Percentiles rank a stretch among this genome's conserved stretches.
These are phyloP conservation scores for Drosophila pseudotalamancana DNA, from an alignment of 2,888 invertebrate genomes.

Conservation along the genomic window DNA sequence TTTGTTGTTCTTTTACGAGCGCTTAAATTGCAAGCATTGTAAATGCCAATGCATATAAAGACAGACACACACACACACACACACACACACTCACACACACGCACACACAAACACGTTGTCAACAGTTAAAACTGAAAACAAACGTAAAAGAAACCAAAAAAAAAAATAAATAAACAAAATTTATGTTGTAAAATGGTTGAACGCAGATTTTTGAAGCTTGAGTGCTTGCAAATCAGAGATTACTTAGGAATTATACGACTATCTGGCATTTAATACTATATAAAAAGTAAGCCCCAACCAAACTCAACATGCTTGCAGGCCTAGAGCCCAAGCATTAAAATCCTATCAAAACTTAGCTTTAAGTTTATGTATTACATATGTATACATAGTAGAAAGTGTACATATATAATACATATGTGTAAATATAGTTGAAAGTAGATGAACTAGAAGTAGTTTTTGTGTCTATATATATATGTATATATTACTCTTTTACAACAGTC, in stretches of 20 bases:
- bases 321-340: background rate
- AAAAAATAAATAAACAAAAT: conserved; percentile 5
- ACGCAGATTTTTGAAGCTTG: conserved; percentile 7
- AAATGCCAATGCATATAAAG: conserved; percentile 36
- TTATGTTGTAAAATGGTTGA: conserved; percentile 41
- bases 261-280: background rate
- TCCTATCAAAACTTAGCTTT: too few relatives aligned
- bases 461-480: too few relatives aligned
- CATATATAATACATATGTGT: too few relatives aligned
- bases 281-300: background rate
- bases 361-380: too few relatives aligned
- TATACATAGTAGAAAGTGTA: too few relatives aligned
- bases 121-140: conserved; percentile 23
- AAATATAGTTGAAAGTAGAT: too few relatives aligned
- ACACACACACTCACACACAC: conserved; percentile 7
- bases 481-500: too few relatives aligned
- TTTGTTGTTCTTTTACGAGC: conserved; percentile 46
- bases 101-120: background rate
- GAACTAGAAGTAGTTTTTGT: too few relatives aligned
- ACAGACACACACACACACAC: conserved; percentile 3
- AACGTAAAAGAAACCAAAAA: conserved; percentile 3
- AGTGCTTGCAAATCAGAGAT: background rate
- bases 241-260: background rate
- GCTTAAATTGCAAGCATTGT: conserved; percentile 53
- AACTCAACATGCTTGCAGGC: background rate